phyloP scores from a whole-genome alignment of 2,113 vertebrate species.

The Tragelaphus buxtoni region DNA sequence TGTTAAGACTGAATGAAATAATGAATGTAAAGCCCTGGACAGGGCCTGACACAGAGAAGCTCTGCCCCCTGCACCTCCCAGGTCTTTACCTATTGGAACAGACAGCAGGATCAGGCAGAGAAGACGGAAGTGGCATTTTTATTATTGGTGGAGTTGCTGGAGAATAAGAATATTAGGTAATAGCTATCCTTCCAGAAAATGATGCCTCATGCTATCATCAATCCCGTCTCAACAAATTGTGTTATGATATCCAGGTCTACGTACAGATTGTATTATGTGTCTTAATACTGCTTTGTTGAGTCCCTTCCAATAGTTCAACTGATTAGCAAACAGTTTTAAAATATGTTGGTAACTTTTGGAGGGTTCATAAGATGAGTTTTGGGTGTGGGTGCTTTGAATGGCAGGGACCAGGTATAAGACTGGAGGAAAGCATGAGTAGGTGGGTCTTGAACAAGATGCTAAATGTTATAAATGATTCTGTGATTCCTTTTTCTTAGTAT shows the following conservation, averaged over 20 bases:
- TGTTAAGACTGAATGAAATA: no score
- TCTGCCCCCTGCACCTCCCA: not conserved
- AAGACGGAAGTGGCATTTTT: not conserved
- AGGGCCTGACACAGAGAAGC: not conserved
- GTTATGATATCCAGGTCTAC: not conserved
- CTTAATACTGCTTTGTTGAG: not conserved
- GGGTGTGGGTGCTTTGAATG: not conserved
- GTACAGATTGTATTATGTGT: not conserved
- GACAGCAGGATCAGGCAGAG: not conserved
- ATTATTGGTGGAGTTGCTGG: not conserved
- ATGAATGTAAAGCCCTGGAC: not conserved
- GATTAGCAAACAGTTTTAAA: not conserved
- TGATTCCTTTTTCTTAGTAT: not conserved
- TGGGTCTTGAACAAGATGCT: not conserved
- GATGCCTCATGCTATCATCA: not conserved
- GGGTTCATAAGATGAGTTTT: not conserved
- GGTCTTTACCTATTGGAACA: not conserved
- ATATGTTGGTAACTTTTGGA: not conserved
- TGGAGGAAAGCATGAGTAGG: not conserved
- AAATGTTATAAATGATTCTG: not conserved
- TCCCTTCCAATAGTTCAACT: not conserved
- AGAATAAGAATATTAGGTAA: not conserved
- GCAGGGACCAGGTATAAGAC: not conserved
- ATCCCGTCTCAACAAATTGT: not conserved
- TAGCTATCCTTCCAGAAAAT: not conserved